phyloP scores from a whole-genome alignment of 2,888 invertebrate species.

The Congeria kusceri region DNA sequence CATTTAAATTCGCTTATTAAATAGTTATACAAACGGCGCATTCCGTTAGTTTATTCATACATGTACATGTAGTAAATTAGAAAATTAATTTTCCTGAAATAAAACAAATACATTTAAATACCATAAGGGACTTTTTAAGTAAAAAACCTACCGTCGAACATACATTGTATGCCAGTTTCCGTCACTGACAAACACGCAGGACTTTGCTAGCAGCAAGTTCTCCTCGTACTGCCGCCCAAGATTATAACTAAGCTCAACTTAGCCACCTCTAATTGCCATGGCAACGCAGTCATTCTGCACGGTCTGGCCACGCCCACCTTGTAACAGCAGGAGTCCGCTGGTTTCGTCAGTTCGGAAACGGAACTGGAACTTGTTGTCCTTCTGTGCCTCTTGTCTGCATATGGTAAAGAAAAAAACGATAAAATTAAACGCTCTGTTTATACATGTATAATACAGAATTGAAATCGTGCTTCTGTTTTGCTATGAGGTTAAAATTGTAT shows the following conservation, averaged over 20 bases:
- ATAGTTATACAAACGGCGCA: not conserved
- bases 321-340: constrained; percentile 90
- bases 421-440: no score
- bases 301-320: constrained; percentile 89
- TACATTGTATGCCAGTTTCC: constrained; percentile 92
- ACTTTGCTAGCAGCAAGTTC: constrained; percentile 85
- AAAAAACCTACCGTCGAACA: constrained; percentile 86
- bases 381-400: constrained; percentile 89
- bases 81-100: not conserved
- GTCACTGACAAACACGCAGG: constrained; percentile 88
- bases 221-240: constrained; percentile 87
- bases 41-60: no score
- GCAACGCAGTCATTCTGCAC: constrained; percentile 91
- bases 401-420: not conserved
- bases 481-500: not conserved
- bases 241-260: constrained; percentile 90
- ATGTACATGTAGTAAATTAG: no score
- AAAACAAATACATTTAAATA: not conserved
- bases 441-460: no score
- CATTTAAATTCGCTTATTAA: not conserved
- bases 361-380: constrained; percentile 91
- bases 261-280: constrained; percentile 90
- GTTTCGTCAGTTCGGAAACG: constrained; percentile 89
- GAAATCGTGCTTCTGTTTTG: not conserved
- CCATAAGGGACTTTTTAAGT: not conserved